phyloP scores from a whole-genome alignment of 2,113 vertebrate species.

The Calyptomena viridis region DNA sequence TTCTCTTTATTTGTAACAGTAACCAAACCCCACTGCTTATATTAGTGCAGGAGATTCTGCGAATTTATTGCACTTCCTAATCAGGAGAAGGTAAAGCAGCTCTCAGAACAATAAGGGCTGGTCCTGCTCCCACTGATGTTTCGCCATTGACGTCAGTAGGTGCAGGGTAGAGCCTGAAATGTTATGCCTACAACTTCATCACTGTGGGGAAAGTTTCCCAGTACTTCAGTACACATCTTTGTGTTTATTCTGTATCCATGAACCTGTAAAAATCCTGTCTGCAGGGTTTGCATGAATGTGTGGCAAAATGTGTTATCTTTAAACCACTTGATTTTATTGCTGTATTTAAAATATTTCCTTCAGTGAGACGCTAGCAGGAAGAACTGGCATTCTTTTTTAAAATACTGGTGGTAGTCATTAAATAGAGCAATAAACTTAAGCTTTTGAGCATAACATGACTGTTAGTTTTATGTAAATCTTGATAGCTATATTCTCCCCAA shows the following conservation, averaged over 20 bases:
- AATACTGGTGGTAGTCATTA: constrained; percentile 75
- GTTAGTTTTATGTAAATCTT: constrained; percentile 61
- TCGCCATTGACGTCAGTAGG: constrained; percentile 23
- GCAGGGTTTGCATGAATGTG: constrained; percentile 75
- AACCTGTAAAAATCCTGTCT: constrained; percentile 69
- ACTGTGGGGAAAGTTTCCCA: constrained; percentile 61
- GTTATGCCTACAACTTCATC: constrained; percentile 53
- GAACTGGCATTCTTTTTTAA: constrained; percentile 73
- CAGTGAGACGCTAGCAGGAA: constrained; percentile 69
- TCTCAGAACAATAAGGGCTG: constrained; percentile 33
- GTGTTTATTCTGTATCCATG: constrained; percentile 59
- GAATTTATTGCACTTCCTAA: constrained; percentile 29
- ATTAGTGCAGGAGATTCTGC: constrained; percentile 18
- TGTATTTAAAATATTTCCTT: constrained; percentile 79
- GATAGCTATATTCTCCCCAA: neutral
- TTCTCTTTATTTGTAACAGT: constrained; percentile 7
- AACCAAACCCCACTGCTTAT: neutral
- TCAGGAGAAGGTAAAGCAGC: constrained; percentile 45
- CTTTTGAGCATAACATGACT: constrained; percentile 76
- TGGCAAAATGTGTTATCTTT: constrained; percentile 74
- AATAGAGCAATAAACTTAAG: constrained; percentile 82
- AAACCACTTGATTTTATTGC: constrained; percentile 78
- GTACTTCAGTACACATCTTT: constrained; percentile 34
- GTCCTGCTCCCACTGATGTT: constrained; percentile 31
- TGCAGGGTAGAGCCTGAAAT: constrained; percentile 12